phyloP scores from a whole-genome alignment of 2,888 invertebrate genomes.

The Polylopha cassiicola region DNA sequence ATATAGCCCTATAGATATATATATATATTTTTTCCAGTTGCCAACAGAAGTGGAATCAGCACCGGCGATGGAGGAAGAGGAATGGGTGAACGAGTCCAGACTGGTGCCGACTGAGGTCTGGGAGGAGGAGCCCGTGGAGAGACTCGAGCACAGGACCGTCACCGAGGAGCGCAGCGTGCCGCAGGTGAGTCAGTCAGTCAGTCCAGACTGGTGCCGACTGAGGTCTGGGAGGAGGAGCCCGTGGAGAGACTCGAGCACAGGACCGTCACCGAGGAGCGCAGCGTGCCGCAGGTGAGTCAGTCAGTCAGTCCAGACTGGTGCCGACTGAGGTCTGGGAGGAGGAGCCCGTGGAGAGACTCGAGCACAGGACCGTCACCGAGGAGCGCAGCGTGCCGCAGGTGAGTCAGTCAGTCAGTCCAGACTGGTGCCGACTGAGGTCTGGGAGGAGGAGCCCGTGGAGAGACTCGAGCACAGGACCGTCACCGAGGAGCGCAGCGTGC shows the following conservation, averaged over 20 bases:
- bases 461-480: slow-evolving; percentile 90
- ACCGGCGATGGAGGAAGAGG: slow-evolving; percentile 79
- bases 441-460: slow-evolving; percentile 94
- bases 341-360: slow-evolving; percentile 89
- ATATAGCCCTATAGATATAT: too few relatives aligned
- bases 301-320: slow-evolving; percentile 80
- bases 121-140: slow-evolving; percentile 93
- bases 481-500: slow-evolving; percentile 89
- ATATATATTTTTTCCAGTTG: slow-evolving; percentile 41
- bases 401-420: slow-evolving; percentile 62
- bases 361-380: slow-evolving; percentile 91
- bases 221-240: slow-evolving; percentile 95
- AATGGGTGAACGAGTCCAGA: slow-evolving; percentile 86
- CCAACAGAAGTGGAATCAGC: slow-evolving; percentile 80
- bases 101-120: slow-evolving; percentile 94
- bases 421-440: slow-evolving; percentile 92
- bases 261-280: slow-evolving; percentile 90
- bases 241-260: slow-evolving; percentile 89
- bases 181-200: slow-evolving; percentile 77
- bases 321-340: slow-evolving; percentile 96
- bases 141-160: slow-evolving; percentile 89
- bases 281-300: slow-evolving; percentile 86
- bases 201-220: slow-evolving; percentile 89
- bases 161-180: slow-evolving; percentile 91
- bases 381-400: slow-evolving; percentile 92